Evolutionary conservation across 2,797 vertebrate species (phyloP).

Genomic region (Propithecus perrieri): DNA sequence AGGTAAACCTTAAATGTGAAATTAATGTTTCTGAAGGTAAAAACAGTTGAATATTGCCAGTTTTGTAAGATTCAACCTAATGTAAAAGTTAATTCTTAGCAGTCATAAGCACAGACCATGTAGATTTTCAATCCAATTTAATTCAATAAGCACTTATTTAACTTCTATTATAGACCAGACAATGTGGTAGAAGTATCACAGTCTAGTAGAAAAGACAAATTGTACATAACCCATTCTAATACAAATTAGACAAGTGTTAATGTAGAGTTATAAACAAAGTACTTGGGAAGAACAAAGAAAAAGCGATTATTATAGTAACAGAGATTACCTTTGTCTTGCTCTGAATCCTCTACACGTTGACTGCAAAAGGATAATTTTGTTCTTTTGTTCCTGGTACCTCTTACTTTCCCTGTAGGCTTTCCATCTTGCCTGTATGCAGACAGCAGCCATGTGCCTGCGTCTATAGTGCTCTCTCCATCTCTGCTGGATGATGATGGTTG

Average conservation of each 20-base stretch:
- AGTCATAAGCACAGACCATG: neutral
- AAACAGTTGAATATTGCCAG: conserved; percentile 7
- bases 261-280: conserved; percentile 14
- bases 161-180: neutral
- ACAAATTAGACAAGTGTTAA: conserved; percentile 7
- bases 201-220: conserved; percentile 14
- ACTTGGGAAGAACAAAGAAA: neutral
- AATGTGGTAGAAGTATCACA: neutral
- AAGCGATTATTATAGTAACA: conserved; percentile 1
- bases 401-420: conserved; percentile 86
- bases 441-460: conserved; percentile 86
- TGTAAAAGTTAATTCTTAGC: conserved; percentile 38
- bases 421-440: conserved; percentile 93
- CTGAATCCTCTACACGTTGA: conserved; percentile 89
- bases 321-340: conserved; percentile 89
- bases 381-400: conserved; percentile 83
- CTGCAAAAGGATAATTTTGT: conserved; percentile 88
- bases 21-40: conserved; percentile 45
- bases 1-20: conserved; percentile 39
- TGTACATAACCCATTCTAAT: neutral
- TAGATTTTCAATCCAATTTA: conserved; percentile 46
- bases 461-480: conserved; percentile 87
- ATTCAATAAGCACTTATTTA: conserved; percentile 18
- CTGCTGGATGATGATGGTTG: conserved; percentile 92
- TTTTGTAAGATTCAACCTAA: conserved; percentile 28